Evolutionary conservation across 1,140 invertebrate species (phyloP), one percentile per base, ranked within the genome.

Genomic region (Hesperophylax magnus): DNA sequence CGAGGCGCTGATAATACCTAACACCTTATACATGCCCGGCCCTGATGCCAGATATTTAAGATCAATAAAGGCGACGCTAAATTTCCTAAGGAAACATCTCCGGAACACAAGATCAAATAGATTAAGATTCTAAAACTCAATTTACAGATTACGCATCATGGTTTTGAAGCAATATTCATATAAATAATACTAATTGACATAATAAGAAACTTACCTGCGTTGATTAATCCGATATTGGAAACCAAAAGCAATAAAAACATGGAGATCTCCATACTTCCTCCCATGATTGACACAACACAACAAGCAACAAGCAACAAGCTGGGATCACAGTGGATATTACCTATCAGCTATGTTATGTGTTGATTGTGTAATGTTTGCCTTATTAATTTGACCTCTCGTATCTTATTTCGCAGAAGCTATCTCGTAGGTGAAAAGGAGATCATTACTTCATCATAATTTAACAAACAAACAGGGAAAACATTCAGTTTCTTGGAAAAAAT

Each of bases 371-470:
- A 34, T 77, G 61, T 80, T 78, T 69, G 52, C 58, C 31, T 81
- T 61, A 83, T 83, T 78, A 78, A 75, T 72, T 80, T 83, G 82
- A 83, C 82, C 82, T 83, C 61, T 80, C 24, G 27, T 80, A 83
- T 83, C 82, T 60, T 14, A 69, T 52, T 15, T 27, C 34, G 2
- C 52, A 67, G 24, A 69, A 31, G 77, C 52, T 77, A 81, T 77
- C 52, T 65, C 24, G 39, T 39, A 77, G 74, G 79, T 81, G 74
- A 81, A 69, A 76, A 69, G 14, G 18, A 72, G 20, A 79, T 72
- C 17, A 47, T 7, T 14, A 47, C 11, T 14, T 47, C 39, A 47
- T 47, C 39, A 14, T 47, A 47, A 47, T 47, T 47, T 47, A 47
- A 47, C 39, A 47, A 47, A 47, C 39, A 47, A 47, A 47, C 39